These are phyloP conservation scores for Drosophila tripunctata DNA, from an alignment of 2,888 invertebrate genomes.

Conservation along the genomic window DNA sequence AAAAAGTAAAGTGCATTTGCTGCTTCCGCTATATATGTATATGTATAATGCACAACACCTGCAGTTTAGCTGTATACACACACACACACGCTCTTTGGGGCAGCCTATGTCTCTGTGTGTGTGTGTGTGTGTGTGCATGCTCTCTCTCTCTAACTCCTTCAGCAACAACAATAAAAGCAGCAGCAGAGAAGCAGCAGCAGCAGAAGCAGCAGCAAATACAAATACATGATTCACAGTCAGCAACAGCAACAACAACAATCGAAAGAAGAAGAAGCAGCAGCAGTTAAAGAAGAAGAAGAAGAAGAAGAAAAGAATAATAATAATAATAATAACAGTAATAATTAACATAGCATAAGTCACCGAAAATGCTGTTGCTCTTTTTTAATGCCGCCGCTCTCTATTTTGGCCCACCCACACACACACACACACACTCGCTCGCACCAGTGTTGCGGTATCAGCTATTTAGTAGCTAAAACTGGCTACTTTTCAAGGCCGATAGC, in stretches of 20 bases:
- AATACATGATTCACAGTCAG: slow-evolving; percentile 32
- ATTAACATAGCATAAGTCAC: slow-evolving; percentile 22
- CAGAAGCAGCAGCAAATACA: slow-evolving; percentile 5
- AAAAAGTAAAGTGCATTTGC: slow-evolving; percentile 11
- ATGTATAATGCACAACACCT: too few relatives aligned
- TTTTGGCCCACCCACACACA: slow-evolving; percentile 30
- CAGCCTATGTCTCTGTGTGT: not conserved
- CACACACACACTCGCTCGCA: not conserved
- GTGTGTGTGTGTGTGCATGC: slow-evolving; percentile 8
- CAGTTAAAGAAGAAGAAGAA: not conserved
- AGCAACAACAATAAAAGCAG: slow-evolving; percentile 16
- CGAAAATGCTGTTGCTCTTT: slow-evolving; percentile 48
- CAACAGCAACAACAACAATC: slow-evolving; percentile 1
- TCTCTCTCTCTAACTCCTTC: slow-evolving; percentile 16
- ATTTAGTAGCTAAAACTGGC: too few relatives aligned
- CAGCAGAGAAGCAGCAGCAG: too few relatives aligned
- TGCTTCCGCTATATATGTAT: slow-evolving; percentile 23
- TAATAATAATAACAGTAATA: slow-evolving; percentile 20
- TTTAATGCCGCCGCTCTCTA: slow-evolving; percentile 27
- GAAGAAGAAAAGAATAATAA: slow-evolving; percentile 3
- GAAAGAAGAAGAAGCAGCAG: too few relatives aligned
- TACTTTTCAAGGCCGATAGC: too few relatives aligned
- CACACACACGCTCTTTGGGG: not conserved
- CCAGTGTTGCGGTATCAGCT: too few relatives aligned
- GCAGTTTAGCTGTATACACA: slow-evolving; percentile 21